Conservation (phyloP, 2,113 vertebrate species). For the Tringa solitaria region DNA sequence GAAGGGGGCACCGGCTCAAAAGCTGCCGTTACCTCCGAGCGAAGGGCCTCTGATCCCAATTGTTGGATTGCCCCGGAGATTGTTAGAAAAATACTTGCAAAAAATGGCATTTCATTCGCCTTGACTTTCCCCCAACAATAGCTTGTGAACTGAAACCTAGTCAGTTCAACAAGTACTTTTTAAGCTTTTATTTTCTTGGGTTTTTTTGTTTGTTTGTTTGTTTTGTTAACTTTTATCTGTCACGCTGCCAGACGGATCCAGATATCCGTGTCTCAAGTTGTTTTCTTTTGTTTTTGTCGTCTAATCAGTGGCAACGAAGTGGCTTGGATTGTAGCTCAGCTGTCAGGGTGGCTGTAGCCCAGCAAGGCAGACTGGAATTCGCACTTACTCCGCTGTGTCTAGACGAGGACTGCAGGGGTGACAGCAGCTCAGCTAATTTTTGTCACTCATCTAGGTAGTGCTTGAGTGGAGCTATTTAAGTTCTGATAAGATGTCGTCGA, state of each 20-base stretch:
- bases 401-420: conserved; percentile 27
- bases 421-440: conserved; percentile 43
- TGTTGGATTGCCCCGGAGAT: background rate
- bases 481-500: background rate
- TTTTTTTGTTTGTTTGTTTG: background rate
- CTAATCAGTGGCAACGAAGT: background rate
- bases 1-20: background rate
- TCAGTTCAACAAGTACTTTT: background rate
- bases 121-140: background rate
- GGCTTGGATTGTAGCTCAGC: background rate
- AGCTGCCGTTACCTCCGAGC: background rate
- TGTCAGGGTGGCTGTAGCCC: conserved; percentile 9
- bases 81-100: background rate
- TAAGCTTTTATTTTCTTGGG: background rate
- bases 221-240: conserved; percentile 1
- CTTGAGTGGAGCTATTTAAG: conserved; percentile 23
- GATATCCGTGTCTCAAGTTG: background rate
- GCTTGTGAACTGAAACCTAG: background rate
- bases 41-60: background rate
- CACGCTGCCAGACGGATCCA: background rate
- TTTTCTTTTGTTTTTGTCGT: background rate
- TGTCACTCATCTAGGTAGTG: conserved; percentile 39
- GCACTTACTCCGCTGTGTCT: background rate
- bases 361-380: background rate
- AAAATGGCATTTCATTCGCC: background rate